Percentiles rank a stretch among this genome's conserved stretches.
Conservation (phyloP, 92 coral and sea anemone species). For the Palythoa caribaeorum region DNA sequence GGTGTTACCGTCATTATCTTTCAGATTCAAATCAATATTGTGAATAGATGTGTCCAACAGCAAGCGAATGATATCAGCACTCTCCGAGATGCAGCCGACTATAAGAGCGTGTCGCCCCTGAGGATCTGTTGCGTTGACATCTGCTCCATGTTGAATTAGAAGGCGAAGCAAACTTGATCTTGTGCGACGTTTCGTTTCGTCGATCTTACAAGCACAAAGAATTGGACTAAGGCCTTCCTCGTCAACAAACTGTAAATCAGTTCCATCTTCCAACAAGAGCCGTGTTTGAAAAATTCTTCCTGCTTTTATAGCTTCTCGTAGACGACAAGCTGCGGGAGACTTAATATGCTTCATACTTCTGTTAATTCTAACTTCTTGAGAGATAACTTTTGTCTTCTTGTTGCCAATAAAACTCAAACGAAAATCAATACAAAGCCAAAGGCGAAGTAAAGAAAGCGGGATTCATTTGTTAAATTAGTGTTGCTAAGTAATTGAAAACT, state of each 20-base stretch:
- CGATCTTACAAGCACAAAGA: constrained; percentile 81
- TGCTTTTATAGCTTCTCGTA: constrained; percentile 81
- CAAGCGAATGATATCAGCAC: constrained; percentile 81
- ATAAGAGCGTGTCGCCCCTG: constrained; percentile 84
- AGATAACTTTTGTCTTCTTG: background rate
- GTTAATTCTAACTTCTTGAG: background rate
- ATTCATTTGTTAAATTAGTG: background rate
- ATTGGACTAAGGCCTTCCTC: constrained; percentile 91
- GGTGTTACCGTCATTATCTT: constrained; percentile 85
- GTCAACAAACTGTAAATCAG: constrained; percentile 70
- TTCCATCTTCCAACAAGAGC: constrained; percentile 76
- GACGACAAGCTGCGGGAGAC: constrained; percentile 59
- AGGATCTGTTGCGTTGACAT: constrained; percentile 87
- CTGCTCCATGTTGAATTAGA: constrained; percentile 83
- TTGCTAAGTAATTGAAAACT: constrained; percentile 9
- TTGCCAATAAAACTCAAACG: constrained; percentile 9
- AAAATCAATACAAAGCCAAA: background rate
- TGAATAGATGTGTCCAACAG: constrained; percentile 77
- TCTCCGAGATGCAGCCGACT: constrained; percentile 76
- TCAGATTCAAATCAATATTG: constrained; percentile 79
- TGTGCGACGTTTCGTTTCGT: constrained; percentile 85
- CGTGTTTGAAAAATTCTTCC: constrained; percentile 91
- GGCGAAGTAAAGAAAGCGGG: background rate
- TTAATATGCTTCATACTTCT: constrained; percentile 43
- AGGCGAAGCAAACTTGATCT: constrained; percentile 78